Evolutionary conservation across 2,888 invertebrate genomes (phyloP).

Genomic region (Sinohyriopsis cumingii): DNA sequence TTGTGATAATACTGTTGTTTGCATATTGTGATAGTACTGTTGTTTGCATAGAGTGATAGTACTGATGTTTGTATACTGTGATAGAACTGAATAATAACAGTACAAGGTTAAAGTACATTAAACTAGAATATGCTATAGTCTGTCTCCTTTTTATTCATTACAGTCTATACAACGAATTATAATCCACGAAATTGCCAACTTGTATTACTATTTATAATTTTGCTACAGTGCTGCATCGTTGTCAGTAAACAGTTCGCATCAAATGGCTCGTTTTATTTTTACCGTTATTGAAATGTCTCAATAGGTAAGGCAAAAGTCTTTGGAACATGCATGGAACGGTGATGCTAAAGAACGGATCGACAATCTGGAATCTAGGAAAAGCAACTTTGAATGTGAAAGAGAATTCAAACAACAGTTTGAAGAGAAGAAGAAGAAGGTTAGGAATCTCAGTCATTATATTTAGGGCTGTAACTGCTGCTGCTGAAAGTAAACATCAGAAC

Average conservation of each 20-base stretch:
- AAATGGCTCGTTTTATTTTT: neutral
- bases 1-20: no score
- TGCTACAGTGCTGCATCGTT: neutral
- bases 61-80: no score
- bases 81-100: no score
- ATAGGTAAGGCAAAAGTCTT: constrained; percentile 4
- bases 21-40: no score
- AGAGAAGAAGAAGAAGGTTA: constrained; percentile 42
- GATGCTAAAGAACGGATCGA: constrained; percentile 41
- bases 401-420: constrained; percentile 41
- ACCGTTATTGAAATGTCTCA: neutral
- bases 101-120: no score
- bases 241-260: neutral
- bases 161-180: no score
- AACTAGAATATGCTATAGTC: no score
- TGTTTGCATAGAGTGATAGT: no score
- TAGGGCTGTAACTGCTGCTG: neutral
- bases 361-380: constrained; percentile 35
- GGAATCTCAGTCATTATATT: neutral
- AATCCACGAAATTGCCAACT: no score
- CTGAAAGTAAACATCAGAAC: neutral
- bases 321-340: constrained; percentile 31
- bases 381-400: constrained; percentile 43
- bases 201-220: neutral
- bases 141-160: no score